These are phyloP conservation scores for Leucania comma DNA, from an alignment of 2,888 invertebrate genomes.

Conservation along the genomic window DNA sequence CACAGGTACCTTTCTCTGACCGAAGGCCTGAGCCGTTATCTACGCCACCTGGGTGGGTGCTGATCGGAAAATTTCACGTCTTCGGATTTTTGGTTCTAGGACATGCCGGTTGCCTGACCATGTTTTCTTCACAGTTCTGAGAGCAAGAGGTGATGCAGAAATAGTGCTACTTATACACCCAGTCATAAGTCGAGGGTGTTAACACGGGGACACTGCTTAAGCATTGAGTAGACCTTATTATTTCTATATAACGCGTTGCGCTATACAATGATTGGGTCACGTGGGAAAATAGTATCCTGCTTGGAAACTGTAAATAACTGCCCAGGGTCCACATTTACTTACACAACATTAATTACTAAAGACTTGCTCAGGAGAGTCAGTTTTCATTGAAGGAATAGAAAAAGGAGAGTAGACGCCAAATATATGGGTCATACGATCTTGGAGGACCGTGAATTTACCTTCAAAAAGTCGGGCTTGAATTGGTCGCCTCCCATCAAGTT, in stretches of 20 bases:
- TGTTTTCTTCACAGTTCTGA: background rate
- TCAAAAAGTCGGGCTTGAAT: constrained; percentile 91
- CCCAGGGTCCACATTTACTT: background rate
- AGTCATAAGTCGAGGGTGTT: background rate
- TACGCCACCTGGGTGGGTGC: background rate
- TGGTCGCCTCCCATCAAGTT: constrained; percentile 90
- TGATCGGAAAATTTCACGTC: background rate
- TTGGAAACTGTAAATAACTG: background rate
- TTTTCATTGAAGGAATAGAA: background rate
- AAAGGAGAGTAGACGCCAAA: background rate
- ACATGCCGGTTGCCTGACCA: background rate
- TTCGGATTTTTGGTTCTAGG: background rate
- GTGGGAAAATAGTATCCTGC: background rate
- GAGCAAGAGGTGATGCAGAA: background rate
- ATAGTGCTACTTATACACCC: background rate
- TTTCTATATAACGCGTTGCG: background rate
- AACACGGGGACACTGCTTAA: background rate
- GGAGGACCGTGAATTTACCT: constrained; percentile 81
- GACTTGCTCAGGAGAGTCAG: background rate
- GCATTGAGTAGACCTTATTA: too few relatives aligned
- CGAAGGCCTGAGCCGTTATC: background rate
- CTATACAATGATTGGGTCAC: background rate
- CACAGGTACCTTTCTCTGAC: background rate
- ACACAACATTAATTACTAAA: background rate
- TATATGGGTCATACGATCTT: background rate